phyloP scores from a whole-genome alignment of 2,113 vertebrate species.

The Steatornis caripensis region DNA sequence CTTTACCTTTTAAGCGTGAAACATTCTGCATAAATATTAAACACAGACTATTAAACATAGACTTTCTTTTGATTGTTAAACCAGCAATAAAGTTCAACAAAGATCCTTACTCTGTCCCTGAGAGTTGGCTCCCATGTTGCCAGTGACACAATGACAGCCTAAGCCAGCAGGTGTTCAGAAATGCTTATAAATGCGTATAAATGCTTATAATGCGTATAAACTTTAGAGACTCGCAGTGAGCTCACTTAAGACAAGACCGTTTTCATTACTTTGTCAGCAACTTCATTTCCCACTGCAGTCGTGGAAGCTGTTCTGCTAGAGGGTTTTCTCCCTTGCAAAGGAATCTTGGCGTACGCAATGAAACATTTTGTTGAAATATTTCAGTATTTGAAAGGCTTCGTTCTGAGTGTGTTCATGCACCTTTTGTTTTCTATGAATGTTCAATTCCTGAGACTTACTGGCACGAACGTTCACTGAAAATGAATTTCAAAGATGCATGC shows the following conservation, averaged over 20 bases:
- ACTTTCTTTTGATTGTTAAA: not conserved
- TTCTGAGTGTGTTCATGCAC: not conserved
- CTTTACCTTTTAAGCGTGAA: not conserved
- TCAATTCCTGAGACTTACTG: not conserved
- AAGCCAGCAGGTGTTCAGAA: conserved; percentile 5
- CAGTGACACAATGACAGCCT: not conserved
- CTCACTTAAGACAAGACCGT: not conserved
- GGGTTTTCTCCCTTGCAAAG: not conserved
- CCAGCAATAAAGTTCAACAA: not conserved
- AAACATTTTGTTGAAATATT: not conserved
- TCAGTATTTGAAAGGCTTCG: not conserved
- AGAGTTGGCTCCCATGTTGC: not conserved
- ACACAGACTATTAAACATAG: not conserved
- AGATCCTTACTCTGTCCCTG: not conserved
- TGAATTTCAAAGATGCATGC: not conserved
- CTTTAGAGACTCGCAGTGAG: not conserved
- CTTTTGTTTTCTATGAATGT: conserved; percentile 22
- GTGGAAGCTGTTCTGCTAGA: not conserved
- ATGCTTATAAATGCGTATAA: too few species aligned
- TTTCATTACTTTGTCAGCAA: not conserved
- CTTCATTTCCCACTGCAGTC: not conserved
- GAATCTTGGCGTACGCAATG: not conserved
- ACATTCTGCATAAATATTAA: not conserved
- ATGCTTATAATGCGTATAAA: too few species aligned
- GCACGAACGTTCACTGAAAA: not conserved